Conservation (phyloP, 2,797 vertebrate genomes). For the Gambusia yucatana region DNA sequence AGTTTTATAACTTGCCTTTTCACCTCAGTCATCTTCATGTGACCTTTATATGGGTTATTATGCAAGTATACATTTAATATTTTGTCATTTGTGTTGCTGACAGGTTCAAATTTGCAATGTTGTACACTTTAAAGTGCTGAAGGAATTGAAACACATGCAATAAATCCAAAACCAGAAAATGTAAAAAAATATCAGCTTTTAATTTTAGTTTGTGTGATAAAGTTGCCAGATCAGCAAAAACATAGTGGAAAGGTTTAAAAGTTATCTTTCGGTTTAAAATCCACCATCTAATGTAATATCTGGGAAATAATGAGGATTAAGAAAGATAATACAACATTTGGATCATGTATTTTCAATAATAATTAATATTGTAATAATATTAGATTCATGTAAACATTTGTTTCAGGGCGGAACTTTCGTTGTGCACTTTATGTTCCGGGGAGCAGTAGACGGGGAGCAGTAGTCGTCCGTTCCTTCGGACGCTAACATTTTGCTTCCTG, state of each 20-base stretch:
- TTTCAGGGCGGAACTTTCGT: not conserved
- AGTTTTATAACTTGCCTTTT: conserved; percentile 2
- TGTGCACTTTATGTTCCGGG: not conserved
- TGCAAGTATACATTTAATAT: not conserved
- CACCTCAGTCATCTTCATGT: not conserved
- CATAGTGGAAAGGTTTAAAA: not conserved
- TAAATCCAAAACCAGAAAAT: not conserved
- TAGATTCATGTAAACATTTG: not conserved
- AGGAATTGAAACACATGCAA: not conserved
- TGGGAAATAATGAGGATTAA: not conserved
- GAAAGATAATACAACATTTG: not conserved
- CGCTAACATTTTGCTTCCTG: not conserved
- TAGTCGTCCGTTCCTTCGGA: not conserved
- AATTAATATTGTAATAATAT: not conserved
- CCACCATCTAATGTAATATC: not conserved
- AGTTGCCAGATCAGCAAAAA: not conserved
- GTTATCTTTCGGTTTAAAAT: not conserved
- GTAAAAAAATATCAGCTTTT: not conserved
- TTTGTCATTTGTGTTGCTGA: not conserved
- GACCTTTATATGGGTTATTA: not conserved
- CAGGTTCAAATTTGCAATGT: not conserved
- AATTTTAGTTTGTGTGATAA: not conserved
- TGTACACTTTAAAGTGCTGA: not conserved
- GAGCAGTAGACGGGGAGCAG: not conserved
- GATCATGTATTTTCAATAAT: not conserved